Evolutionary conservation across 2,888 invertebrate species (phyloP), one percentile per base, ranked within the genome.

Genomic region (Junonia oenone): DNA sequence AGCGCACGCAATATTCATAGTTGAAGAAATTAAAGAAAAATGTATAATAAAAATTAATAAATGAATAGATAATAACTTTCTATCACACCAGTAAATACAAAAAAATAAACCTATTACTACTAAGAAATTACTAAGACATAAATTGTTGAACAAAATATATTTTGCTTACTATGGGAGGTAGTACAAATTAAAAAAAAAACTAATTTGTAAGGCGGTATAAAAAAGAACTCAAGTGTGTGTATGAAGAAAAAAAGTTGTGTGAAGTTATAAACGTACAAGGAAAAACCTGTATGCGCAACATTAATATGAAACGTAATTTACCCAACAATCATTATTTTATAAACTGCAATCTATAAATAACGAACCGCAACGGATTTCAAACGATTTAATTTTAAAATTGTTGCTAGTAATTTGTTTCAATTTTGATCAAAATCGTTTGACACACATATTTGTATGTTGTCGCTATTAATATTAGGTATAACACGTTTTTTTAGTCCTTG

Each of bases 401-500:
- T 0, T 6, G 8, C 8, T 11, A 17, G 17, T 6, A 13, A 15
- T 22, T 22, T 5, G 31, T 11, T 1, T 13, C 4, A n/a, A 6
- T 46, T 35, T n/a, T 45, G 11, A 46, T 29, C 29, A 31, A 52
- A 54, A 51, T 47, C 22, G 15, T 37, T 17, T 57, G 27, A 40
- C 45, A 57, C 45, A 54, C 43, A 17, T 40, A 19, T 6, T n/a
- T 31, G 15, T 19, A 35, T 46, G 27, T 33, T 48, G 38, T 38
- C 31, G 49, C 45, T 31, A 45, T 48, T 35, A 54, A 43, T 33
- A 48, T 48, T 50, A 27, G 51, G 46, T 52, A 51, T 56, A 70
- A 68, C 78, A 81, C 72, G 72, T 77, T 63, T 76, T 74, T 76
- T 63, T 71, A 80, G 76, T 85, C 85, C 86, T 85, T 81, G 68